Conservation (phyloP, 2,113 vertebrate species). For the Fulmarus glacialis region DNA sequence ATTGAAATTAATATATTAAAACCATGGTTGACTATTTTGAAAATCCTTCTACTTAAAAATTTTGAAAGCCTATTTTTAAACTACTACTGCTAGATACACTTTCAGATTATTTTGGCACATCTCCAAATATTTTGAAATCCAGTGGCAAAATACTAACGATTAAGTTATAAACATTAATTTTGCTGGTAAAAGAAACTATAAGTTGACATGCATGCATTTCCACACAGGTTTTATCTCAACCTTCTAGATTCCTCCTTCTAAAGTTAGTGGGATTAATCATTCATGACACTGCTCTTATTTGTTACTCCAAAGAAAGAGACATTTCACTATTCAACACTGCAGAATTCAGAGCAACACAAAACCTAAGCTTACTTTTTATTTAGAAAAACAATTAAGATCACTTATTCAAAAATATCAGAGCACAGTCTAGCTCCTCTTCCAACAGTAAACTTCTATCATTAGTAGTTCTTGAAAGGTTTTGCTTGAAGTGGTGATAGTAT, state of each 20-base stretch:
- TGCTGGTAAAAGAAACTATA: background rate
- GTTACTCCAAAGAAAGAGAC: background rate
- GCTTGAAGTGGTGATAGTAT: background rate
- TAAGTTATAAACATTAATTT: background rate
- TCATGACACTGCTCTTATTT: background rate
- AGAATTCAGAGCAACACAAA: background rate
- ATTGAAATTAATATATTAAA: background rate
- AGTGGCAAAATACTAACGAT: background rate
- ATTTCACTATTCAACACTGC: background rate
- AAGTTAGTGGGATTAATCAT: background rate
- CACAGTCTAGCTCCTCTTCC: background rate
- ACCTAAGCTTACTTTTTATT: background rate
- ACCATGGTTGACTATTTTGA: background rate
- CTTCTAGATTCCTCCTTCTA: background rate
- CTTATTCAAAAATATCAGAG: background rate
- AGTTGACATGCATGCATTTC: background rate
- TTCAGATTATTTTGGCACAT: background rate
- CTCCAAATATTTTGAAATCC: background rate
- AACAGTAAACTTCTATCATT: background rate
- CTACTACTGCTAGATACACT: background rate
- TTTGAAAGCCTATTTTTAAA: background rate
- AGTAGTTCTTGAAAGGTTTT: background rate
- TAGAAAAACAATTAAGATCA: background rate
- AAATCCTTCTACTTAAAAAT: background rate
- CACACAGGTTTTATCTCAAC: background rate